Conservation (phyloP, 2,113 vertebrate species). For the Erinaceus europaeus region DNA sequence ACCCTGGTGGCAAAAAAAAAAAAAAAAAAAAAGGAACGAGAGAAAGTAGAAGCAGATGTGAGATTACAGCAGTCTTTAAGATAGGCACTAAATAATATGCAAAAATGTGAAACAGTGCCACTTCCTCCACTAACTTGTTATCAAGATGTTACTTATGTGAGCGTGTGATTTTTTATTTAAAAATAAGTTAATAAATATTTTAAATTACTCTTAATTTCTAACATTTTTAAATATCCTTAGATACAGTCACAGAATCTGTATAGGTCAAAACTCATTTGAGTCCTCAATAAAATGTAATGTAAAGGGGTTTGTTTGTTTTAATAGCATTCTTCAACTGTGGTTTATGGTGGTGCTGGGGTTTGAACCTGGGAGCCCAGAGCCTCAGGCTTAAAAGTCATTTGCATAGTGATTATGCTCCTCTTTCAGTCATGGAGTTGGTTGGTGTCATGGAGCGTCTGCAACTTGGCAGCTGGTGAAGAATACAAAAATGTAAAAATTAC, state of each 20-base stretch:
- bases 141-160: constrained; percentile 26
- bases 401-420: too few relatives aligned
- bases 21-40: too few relatives aligned
- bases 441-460: too few relatives aligned
- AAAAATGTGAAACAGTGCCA: constrained; percentile 2
- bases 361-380: too few relatives aligned
- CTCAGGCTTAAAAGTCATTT: too few relatives aligned
- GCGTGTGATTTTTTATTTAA: constrained; percentile 3
- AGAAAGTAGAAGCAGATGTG: not conserved
- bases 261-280: not conserved
- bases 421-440: too few relatives aligned
- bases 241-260: not conserved
- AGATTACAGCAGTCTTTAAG: constrained; percentile 20
- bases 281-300: constrained; percentile 34
- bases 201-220: constrained; percentile 44
- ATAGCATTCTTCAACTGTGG: too few relatives aligned
- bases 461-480: too few relatives aligned
- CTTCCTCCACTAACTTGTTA: not conserved
- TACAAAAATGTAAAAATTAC: not conserved
- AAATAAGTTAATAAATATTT: constrained; percentile 20
- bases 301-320: not conserved
- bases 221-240: not conserved
- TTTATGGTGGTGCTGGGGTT: too few relatives aligned
- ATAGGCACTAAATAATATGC: constrained; percentile 1
- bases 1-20: too few relatives aligned